Evolutionary conservation across 1,140 invertebrate genomes (phyloP), one percentile per base, ranked within the genome.

Genomic region (Leptinotarsa undecemlineata): DNA sequence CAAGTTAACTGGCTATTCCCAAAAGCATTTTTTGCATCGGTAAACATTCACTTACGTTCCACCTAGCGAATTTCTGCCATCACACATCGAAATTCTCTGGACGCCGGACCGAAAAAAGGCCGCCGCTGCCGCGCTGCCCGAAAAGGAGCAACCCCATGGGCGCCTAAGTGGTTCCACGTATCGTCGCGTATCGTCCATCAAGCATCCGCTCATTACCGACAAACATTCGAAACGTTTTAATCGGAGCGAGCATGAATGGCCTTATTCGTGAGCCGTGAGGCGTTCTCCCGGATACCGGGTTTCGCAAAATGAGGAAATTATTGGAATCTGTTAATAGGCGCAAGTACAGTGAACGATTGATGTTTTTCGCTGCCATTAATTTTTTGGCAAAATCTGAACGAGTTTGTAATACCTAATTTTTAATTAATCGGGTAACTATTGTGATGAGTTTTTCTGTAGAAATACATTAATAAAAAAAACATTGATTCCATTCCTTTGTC

Each of bases 151-250:
- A 68, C 66, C 66, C 66, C 66, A 26, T 42, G 33, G 66, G 66
- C 66, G 66, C 66, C 66, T 42, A 15, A 23, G 33, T n/a, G n/a
- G 19, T n/a, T 68, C 23, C 66, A 68, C 66, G 66, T 68, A 68
- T 42, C 66, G 33, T 66, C 66, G 66, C 66, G 23, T 68, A 26
- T 19, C 23, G 33, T 42, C 66, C 66, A 68, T n/a, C 66, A 42
- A 68, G 42, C 23, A 68, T 42, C 66, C 42, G 23, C 66, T 68
- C 13, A 26, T 68, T 42, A 42, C 66, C 66, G 66, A 68, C 66
- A 68, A 68, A 68, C 33, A 68, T 68, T 47, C 42, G 15, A 68
- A 68, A 68, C 66, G 66, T 68, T 68, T 68, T 68, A 68, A 68
- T 68, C 66, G 66, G 42, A 47, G 63, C 33, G 33, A 47, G 66